Conservation (phyloP, 2,888 invertebrate genomes). For the Euclidia mi region DNA sequence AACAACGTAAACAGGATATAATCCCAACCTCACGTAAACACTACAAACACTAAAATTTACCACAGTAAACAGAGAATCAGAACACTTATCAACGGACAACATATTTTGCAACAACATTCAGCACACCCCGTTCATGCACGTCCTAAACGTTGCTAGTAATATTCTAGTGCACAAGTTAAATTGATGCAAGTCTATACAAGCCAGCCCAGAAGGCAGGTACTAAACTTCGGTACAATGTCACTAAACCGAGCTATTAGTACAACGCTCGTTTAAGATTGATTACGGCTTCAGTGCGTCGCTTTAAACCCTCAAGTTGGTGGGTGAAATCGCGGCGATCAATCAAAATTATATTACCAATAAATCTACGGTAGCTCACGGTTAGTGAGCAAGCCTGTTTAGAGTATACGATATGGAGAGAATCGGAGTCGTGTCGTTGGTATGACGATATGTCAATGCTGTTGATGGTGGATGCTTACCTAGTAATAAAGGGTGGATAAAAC, state of each 20-base stretch:
- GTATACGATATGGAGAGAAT: slow-evolving; percentile 53
- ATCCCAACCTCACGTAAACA: too few relatives aligned
- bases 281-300: slow-evolving; percentile 68
- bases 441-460: too few relatives aligned
- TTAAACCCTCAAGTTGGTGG: slow-evolving; percentile 73
- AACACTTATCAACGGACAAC: too few relatives aligned
- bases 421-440: slow-evolving; percentile 19
- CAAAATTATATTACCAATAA: slow-evolving; percentile 89
- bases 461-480: too few relatives aligned
- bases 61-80: too few relatives aligned
- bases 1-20: too few relatives aligned
- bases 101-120: too few relatives aligned
- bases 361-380: slow-evolving; percentile 79
- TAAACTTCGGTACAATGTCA: slow-evolving; percentile 47
- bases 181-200: slow-evolving; percentile 10
- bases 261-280: slow-evolving; percentile 71
- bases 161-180: background rate
- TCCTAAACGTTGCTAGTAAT: background rate
- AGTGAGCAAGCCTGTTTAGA: slow-evolving; percentile 61
- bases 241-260: slow-evolving; percentile 48
- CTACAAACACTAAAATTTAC: too few relatives aligned
- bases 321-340: slow-evolving; percentile 81
- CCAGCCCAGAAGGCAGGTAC: slow-evolving; percentile 18
- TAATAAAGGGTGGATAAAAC: too few relatives aligned
- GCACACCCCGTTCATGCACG: too few relatives aligned